These are phyloP conservation scores for Poecilia gillii DNA, from an alignment of 2,797 vertebrate species.

Conservation along the genomic window DNA sequence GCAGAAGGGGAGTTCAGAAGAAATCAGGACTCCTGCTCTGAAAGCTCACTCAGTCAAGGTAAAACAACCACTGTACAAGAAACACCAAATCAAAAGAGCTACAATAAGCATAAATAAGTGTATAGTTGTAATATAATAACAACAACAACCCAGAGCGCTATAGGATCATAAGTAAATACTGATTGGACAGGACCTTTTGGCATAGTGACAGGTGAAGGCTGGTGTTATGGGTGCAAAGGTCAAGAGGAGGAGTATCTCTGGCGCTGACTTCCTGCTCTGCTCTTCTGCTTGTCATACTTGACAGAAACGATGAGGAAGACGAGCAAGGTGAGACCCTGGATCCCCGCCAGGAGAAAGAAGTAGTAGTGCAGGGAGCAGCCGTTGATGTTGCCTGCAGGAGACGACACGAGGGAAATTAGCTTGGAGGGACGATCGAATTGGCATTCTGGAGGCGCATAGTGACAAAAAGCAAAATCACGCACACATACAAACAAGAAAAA, in stretches of 20 bases:
- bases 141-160: neutral
- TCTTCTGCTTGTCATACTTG: constrained; percentile 88
- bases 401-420: constrained; percentile 20
- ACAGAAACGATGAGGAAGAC: constrained; percentile 94
- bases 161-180: constrained; percentile 25
- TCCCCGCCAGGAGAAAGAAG: constrained; percentile 94
- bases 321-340: constrained; percentile 92
- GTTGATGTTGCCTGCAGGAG: constrained; percentile 91
- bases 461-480: constrained; percentile 5
- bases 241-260: constrained; percentile 70
- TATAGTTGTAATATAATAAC: neutral
- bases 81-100: constrained; percentile 14
- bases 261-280: constrained; percentile 62
- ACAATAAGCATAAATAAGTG: constrained; percentile 53
- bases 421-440: constrained; percentile 5
- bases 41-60: constrained; percentile 11
- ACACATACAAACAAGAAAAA: neutral
- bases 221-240: constrained; percentile 36
- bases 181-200: constrained; percentile 29
- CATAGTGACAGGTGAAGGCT: constrained; percentile 37
- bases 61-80: constrained; percentile 27
- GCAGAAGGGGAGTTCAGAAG: constrained; percentile 12
- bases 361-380: constrained; percentile 94
- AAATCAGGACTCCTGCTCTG: constrained; percentile 8
- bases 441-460: neutral